Conservation (phyloP, 2,113 vertebrate genomes). For the Meleagris gallopavo region DNA sequence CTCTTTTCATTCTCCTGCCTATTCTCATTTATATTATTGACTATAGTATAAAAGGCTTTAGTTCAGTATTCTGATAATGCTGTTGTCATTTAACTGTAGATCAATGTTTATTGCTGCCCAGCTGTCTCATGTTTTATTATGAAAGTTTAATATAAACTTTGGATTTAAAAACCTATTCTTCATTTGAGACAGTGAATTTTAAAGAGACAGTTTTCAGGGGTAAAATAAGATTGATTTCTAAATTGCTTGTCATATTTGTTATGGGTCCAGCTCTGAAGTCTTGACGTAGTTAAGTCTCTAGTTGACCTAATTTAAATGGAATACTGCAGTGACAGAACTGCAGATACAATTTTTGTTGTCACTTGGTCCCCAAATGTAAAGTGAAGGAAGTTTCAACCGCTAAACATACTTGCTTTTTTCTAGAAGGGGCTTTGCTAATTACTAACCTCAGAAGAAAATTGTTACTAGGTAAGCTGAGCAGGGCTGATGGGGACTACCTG, state of each 20-base stretch:
- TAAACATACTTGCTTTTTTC: neutral
- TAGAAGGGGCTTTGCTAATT: neutral
- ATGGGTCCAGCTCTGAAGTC: neutral
- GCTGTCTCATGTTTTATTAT: neutral
- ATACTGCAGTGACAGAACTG: neutral
- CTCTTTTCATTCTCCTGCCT: neutral
- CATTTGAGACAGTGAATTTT: neutral
- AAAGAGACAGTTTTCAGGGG: neutral
- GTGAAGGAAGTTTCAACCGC: neutral
- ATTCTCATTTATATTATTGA: neutral
- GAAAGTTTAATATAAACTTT: neutral
- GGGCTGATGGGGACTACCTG: neutral
- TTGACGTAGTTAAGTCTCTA: neutral
- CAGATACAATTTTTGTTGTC: neutral
- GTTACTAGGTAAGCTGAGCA: neutral
- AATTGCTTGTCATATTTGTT: neutral
- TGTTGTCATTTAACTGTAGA: neutral
- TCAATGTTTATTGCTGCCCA: neutral
- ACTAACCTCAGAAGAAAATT: neutral
- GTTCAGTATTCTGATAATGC: conserved; percentile 20
- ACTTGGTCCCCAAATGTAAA: neutral
- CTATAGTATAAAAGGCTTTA: neutral
- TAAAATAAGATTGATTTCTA: conserved; percentile 8
- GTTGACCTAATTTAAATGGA: conserved; percentile 11
- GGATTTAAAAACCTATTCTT: neutral